Evolutionary conservation across 2,113 vertebrate species (phyloP), one percentile per base, ranked within the genome.

Genomic region (Ciconia stormi): DNA sequence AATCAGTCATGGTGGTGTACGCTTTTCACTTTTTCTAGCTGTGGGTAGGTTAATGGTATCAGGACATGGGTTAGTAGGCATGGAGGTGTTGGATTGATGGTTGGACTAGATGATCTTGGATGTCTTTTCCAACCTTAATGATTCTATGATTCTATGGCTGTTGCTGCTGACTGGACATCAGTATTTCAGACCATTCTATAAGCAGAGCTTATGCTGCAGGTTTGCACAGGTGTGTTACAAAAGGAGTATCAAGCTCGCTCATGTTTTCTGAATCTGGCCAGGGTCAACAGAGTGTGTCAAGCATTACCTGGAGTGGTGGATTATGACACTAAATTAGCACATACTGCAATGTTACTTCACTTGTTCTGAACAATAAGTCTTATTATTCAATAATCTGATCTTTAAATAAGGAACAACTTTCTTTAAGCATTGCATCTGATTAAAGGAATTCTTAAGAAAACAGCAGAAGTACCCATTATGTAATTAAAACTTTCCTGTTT

Each of bases 401-500:
- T 80, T 76, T 93, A 40, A 59, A 46, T 66, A 70, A 27, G 58
- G 78, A 85, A 7, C 22, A 27, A 22, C 23, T 91, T 70, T 77
- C 61, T 79, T 65, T 50, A 40, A 82, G 53, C 27, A 38, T 56
- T 94, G 73, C 65, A n/a, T 94, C n/a, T 47, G 53, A 73, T 90
- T 69, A 80, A 94, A 95, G 69, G 90, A 89, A 90, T 94, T 36
- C 59, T 90, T 92, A n/a, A 66, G 29, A 53, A 93, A 95, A 42
- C 55, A 95, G 46, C 17, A 83, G 72, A 65, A 61, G 25, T 49
- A 36, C 16, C 36, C 84, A 72, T 93, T 95, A 82, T 95, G 82
- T 85, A 90, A 93, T 97, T 95, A 97, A 95, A 96, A 59, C 78
- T 90, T 94, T 93, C 78, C 50, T 95, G 91, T 96, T 96, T 86